Evolutionary conservation across 2,797 vertebrate genomes (phyloP).

Genomic region (Microchirus variegatus): DNA sequence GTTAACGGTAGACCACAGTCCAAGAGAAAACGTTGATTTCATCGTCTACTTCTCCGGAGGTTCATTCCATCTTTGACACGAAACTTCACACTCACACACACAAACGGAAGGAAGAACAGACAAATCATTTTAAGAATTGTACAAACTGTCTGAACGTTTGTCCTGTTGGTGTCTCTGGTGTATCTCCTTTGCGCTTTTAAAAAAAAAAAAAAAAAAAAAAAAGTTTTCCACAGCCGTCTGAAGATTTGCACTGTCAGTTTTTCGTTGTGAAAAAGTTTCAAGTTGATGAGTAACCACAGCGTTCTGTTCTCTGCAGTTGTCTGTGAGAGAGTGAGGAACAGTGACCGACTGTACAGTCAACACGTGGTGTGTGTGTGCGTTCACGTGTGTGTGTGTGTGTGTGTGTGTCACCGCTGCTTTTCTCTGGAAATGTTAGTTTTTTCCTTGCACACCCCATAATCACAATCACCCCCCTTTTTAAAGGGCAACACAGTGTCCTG

Average conservation of each 20-base stretch:
- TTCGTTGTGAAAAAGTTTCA: conserved; percentile 62
- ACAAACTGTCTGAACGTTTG: conserved; percentile 49
- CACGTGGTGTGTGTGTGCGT: conserved; percentile 16
- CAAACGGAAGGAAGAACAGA: conserved; percentile 18
- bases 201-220: too few relatives aligned
- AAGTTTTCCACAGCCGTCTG: conserved; percentile 60
- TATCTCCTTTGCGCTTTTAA: conserved; percentile 59
- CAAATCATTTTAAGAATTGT: conserved; percentile 50
- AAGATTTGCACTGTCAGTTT: conserved; percentile 73
- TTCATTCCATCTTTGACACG: conserved; percentile 61
- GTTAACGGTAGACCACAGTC: conserved; percentile 25
- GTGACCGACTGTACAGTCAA: conserved; percentile 17
- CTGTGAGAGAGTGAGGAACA: conserved; percentile 18
- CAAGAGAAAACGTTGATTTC: conserved; percentile 24
- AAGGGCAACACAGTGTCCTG: conserved; percentile 15
- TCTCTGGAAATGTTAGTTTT: conserved; percentile 22
- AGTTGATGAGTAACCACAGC: conserved; percentile 52
- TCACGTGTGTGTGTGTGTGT: conserved; percentile 14
- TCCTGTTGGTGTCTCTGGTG: conserved; percentile 33
- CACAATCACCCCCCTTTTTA: conserved; percentile 17
- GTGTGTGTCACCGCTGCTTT: conserved; percentile 38
- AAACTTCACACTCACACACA: background rate
- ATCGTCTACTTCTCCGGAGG: conserved; percentile 55
- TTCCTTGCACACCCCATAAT: conserved; percentile 31
- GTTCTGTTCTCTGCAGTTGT: conserved; percentile 28